Percentiles rank a stretch among this genome's conserved stretches.
These are phyloP conservation scores for Catamblyrhynchus diadema DNA, from an alignment of 2,797 vertebrate species.

Conservation along the genomic window DNA sequence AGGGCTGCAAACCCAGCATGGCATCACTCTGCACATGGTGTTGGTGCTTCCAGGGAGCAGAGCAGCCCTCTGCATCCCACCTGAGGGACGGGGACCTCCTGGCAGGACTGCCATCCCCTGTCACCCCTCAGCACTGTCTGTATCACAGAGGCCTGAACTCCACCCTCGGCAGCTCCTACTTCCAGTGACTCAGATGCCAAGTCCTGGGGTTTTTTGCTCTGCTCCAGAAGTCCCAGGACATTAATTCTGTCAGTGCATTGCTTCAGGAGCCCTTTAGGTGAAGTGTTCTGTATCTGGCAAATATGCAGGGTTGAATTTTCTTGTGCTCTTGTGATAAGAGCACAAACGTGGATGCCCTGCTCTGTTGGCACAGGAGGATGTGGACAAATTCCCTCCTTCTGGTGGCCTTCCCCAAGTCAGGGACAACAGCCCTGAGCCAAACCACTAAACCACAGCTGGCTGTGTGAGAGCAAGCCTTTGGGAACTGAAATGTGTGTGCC, in stretches of 20 bases:
- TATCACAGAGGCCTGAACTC: rapidly evolving
- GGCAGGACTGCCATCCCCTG: background rate
- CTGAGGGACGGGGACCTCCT: rapidly evolving
- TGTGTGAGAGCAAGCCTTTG: background rate
- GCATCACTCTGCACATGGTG: rapidly evolving
- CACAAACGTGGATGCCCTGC: background rate
- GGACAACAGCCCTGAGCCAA: background rate
- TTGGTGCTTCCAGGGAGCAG: background rate
- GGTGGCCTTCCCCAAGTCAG: background rate
- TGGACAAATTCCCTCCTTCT: background rate
- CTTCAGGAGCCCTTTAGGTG: background rate
- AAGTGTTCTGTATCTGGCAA: background rate
- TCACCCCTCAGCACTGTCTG: background rate
- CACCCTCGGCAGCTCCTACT: background rate
- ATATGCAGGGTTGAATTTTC: background rate
- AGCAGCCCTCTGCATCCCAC: background rate
- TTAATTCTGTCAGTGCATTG: background rate
- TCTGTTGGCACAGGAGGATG: background rate
- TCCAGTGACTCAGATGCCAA: rapidly evolving
- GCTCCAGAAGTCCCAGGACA: rapidly evolving
- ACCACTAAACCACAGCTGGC: background rate
- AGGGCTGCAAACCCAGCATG: background rate
- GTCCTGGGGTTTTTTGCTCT: background rate
- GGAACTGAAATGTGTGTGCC: background rate
- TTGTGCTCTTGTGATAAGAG: background rate